A percentile compares a stretch with the other conserved stretches of the same genome.
These are phyloP conservation scores for Propithecus deckenii DNA, from an alignment of 2,797 vertebrate species.

Conservation along the genomic window DNA sequence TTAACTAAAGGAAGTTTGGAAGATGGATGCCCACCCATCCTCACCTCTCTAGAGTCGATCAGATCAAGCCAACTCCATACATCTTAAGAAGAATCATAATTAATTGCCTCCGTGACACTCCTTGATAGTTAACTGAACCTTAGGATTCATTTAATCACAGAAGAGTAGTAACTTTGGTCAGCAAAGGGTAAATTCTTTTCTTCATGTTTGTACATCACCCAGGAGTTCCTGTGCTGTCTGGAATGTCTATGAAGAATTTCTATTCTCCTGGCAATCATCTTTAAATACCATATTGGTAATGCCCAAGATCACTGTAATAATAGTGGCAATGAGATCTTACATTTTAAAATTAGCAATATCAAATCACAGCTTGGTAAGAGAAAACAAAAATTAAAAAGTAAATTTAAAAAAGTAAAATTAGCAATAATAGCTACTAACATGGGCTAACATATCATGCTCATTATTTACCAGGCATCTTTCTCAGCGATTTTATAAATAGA, in stretches of 20 bases:
- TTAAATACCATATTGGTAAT: background rate
- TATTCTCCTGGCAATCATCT: background rate
- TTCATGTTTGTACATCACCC: background rate
- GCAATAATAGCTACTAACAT: background rate
- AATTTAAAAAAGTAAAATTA: background rate
- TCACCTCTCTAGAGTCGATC: background rate
- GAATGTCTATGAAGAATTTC: conserved; percentile 28
- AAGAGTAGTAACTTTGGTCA: background rate
- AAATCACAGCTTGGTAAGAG: background rate
- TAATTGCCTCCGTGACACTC: background rate
- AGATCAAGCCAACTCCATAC: background rate
- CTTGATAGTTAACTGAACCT: background rate
- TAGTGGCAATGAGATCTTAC: background rate
- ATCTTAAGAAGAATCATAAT: background rate
- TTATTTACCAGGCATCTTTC: background rate
- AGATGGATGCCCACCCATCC: background rate
- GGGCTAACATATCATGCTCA: background rate
- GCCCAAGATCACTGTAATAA: background rate
- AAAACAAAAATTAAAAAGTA: background rate
- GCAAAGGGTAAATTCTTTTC: background rate
- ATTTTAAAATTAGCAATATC: conserved; percentile 9
- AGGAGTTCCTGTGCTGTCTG: background rate
- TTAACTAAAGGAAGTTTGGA: background rate
- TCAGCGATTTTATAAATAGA: background rate
- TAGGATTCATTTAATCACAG: background rate